Evolutionary conservation across 2,888 invertebrate genomes (phyloP), one percentile per base, ranked within the genome.

Genomic region (Polietes domitor): DNA sequence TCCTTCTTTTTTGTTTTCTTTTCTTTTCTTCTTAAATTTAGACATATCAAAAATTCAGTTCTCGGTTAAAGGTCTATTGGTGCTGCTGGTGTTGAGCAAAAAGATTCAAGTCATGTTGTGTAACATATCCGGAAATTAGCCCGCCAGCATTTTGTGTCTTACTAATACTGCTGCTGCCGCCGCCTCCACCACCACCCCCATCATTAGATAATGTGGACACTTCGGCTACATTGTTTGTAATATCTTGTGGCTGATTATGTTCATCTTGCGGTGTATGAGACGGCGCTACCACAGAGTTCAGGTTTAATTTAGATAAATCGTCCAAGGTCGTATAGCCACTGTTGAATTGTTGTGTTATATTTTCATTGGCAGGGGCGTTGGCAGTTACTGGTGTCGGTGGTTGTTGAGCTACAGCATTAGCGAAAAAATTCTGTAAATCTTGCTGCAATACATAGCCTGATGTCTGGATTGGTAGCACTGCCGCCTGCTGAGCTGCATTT

Each of bases 41-140:
- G 50, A 77, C 43, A 50, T 70, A 43, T 26, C 65, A 19, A 74
- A 50, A 55, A 65, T 50, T 75, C 65, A 65, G 70, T 73, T 79
- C 65, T 75, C 15, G 19, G 65, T 28, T 41, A 9, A 41, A 17
- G 26, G 12, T 47, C 77, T 68, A 84, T 53, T 73, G 26, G 41
- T 84, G 78, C 0, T 84, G 78, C 73, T 89, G 87, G 63, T 89
- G 89, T 68, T 89, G 89, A 12, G 88, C 90, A 79, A 90, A 86
- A 41, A 88, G 87, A 63, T 88, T 91, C 24, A 90, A 85, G 72
- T 90, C 90, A 61, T 89, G 89, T 28, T 89, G 90, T 65, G 91
- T 90, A 58, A 90, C 90, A 86, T 90, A 90, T 41, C 90, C 90
- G 4, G 87, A 88, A 58, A 90, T 89, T 1, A 24, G 71, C 17